Base-by-base conservation (phyloP, 2,113 vertebrate genomes). In the Herpailurus yagouaroundi region DNA sequence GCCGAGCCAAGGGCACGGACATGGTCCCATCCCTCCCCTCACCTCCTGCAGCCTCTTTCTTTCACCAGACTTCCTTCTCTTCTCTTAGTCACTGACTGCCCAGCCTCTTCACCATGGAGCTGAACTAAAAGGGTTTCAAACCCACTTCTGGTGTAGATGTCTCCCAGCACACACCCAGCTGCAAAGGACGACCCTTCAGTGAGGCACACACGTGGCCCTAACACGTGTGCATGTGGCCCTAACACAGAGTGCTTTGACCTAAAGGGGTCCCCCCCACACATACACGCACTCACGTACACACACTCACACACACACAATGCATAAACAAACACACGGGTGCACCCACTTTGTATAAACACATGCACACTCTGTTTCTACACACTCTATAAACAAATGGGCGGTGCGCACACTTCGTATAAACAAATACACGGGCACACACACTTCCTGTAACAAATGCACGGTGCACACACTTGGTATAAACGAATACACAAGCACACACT, bases 161-260 rank as follows among this genome's bases (percentile, higher is more conserved):
- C 12, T 23, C 73, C 33, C 55, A 45, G 66, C 8, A 15, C 55
- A 74, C 21, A 29, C 29, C 38, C 25, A 19, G 33, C 19, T 48
- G 25, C 74, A 9, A 5, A 29, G 31, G 55, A 45, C 0, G 9
- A 21, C 69, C 12, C 29, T 31, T 73, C 48, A 13, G 1, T 1
- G 13, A 29, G 48, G 36, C 11, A 14, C 38, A 74, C 36, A 38
- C 36, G 41, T 0, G 1, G 5, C 15, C 31, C 41, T 31, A 7
- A 25, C 0, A 18, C 3, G 5, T 0, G 1, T 38, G 36, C 36
- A 38, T 3, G 41, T 0, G 1, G 5, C 15, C 31, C 41, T 31
- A 7, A 25, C 0, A 18, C 3, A 3, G 33, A 71, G 50, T 16
- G 4, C 5, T 9, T 63, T 16, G 21, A 48, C 36, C 64, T 8